Conservation (phyloP, 2,113 vertebrate genomes). For the Cairina moschata region DNA sequence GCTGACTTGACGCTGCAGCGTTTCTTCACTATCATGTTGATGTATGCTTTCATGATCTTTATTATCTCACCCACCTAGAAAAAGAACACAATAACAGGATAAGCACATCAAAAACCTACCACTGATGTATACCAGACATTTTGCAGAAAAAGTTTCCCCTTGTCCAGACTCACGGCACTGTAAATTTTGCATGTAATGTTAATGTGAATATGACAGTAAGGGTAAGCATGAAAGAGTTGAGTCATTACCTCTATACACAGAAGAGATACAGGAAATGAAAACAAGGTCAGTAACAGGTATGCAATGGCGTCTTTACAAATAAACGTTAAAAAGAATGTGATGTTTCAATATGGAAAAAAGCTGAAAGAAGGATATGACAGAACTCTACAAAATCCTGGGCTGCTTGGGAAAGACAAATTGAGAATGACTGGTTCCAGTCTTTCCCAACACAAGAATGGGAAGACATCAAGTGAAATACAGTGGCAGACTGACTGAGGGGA, state of each 20-base stretch:
- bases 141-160: background rate
- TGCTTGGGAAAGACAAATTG: background rate
- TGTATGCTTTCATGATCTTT: constrained; percentile 96
- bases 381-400: background rate
- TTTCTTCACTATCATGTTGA: constrained; percentile 95
- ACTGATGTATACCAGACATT: background rate
- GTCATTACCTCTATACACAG: too few species aligned
- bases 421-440: background rate
- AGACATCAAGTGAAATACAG: background rate
- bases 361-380: background rate
- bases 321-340: background rate
- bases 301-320: background rate
- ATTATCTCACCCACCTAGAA: constrained; percentile 90
- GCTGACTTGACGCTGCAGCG: constrained; percentile 89
- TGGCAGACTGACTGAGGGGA: background rate
- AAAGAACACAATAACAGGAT: background rate
- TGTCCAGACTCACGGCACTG: background rate
- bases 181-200: background rate
- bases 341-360: background rate
- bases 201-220: background rate
- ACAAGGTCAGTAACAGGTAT: background rate
- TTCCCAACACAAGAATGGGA: background rate
- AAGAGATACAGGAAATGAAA: background rate
- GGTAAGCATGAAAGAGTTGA: background rate
- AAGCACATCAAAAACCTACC: background rate